Conservation (phyloP, 2,888 invertebrate species). For the Sarcophaga variegata region DNA sequence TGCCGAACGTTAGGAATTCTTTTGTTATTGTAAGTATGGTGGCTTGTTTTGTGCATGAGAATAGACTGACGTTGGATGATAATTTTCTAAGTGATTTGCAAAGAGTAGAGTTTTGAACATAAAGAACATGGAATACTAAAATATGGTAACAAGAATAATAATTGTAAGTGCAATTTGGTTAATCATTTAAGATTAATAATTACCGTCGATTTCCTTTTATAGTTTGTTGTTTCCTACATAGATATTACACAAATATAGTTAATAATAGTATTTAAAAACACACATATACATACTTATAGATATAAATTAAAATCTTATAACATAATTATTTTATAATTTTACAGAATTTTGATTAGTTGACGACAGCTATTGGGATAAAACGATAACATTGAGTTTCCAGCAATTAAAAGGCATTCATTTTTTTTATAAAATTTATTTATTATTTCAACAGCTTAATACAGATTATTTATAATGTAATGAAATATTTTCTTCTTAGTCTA, state of each 20-base stretch:
- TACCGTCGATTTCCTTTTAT: slow-evolving; percentile 82
- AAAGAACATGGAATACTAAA: slow-evolving; percentile 7
- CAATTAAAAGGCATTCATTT: too few species aligned
- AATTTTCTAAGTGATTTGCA: background rate
- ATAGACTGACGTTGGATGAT: background rate
- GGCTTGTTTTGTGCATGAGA: background rate
- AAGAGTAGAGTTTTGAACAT: background rate
- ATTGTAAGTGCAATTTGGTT: slow-evolving; percentile 45
- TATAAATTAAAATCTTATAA: too few species aligned
- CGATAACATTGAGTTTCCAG: too few species aligned
- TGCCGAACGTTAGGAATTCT: background rate
- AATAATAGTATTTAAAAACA: background rate
- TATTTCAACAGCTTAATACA: too few species aligned
- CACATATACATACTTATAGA: too few species aligned
- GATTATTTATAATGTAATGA: too few species aligned
- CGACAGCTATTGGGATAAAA: too few species aligned
- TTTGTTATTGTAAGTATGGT: background rate
- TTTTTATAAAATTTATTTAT: too few species aligned
- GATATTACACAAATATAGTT: slow-evolving; percentile 73
- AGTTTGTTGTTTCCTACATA: slow-evolving; percentile 79
- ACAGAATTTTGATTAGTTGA: too few species aligned
- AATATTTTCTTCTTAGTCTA: too few species aligned
- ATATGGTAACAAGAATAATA: background rate
- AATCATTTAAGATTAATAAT: slow-evolving; percentile 68
- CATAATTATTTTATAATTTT: too few species aligned